Percentiles rank a stretch among this genome's conserved stretches.
Conservation (phyloP, 2,113 vertebrate genomes). For the Grus americana region DNA sequence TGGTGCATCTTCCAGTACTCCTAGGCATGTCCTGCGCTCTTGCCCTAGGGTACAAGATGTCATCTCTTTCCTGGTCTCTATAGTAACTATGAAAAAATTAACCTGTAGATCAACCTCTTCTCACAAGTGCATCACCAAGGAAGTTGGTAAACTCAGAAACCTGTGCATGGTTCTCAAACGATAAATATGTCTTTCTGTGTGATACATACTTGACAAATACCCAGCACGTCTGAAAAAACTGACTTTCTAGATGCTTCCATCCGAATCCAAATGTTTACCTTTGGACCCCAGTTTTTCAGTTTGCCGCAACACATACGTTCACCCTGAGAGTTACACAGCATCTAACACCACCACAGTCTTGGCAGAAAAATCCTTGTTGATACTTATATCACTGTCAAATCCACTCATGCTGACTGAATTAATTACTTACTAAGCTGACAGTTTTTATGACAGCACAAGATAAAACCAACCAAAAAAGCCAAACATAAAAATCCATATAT, state of each 20-base stretch:
- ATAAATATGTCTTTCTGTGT: neutral
- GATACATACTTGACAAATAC: neutral
- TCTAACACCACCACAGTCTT: neutral
- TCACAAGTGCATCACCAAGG: neutral
- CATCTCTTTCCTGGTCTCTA: neutral
- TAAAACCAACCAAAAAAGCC: neutral
- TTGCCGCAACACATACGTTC: neutral
- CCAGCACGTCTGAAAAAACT: neutral
- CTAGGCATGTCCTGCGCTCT: neutral
- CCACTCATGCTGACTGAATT: neutral
- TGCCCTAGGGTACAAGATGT: neutral
- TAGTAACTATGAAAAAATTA: neutral
- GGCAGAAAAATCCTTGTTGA: constrained; percentile 1
- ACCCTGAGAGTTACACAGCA: neutral
- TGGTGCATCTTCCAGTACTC: neutral
- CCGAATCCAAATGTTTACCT: neutral
- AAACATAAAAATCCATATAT: neutral
- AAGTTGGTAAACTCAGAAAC: neutral
- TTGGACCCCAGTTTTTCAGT: neutral
- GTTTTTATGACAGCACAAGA: neutral
- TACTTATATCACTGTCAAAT: neutral
- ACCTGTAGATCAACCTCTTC: neutral
- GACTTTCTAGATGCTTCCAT: neutral
- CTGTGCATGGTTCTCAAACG: neutral
- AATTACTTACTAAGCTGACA: neutral